Conservation (phyloP, 2,797 vertebrate genomes). For the Sparidentex hasta region DNA sequence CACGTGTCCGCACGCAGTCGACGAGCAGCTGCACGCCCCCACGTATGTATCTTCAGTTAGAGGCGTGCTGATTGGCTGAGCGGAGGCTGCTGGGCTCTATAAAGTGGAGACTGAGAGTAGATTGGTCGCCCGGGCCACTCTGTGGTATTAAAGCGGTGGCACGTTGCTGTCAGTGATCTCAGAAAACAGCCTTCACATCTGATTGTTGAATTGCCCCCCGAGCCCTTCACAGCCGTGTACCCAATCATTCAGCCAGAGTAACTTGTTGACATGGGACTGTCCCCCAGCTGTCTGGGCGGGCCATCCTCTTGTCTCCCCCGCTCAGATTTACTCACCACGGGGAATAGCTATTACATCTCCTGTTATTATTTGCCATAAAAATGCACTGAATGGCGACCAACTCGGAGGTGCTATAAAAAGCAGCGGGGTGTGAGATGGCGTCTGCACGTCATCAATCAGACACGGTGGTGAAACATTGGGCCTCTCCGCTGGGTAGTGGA, state of each 20-base stretch:
- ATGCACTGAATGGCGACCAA: conserved; percentile 75
- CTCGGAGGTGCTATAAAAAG: conserved; percentile 80
- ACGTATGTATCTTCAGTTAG: not conserved
- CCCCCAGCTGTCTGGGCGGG: conserved; percentile 75
- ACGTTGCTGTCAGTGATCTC: conserved; percentile 39
- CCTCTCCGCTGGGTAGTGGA: conserved; percentile 73
- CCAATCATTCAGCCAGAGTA: conserved; percentile 79
- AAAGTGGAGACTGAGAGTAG: conserved; percentile 3
- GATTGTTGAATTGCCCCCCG: conserved; percentile 46
- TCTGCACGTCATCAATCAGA: conserved; percentile 83
- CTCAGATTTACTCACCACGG: conserved; percentile 79
- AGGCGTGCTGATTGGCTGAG: conserved; percentile 4
- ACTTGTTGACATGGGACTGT: conserved; percentile 78
- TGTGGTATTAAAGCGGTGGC: conserved; percentile 39
- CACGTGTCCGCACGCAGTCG: not conserved
- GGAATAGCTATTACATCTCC: conserved; percentile 80
- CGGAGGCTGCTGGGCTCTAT: conserved; percentile 10
- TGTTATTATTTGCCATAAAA: conserved; percentile 87
- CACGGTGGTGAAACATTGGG: conserved; percentile 76
- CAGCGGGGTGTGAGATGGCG: conserved; percentile 80
- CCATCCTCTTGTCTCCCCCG: conserved; percentile 70
- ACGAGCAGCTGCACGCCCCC: not conserved
- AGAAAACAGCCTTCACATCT: conserved; percentile 52
- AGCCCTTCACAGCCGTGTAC: conserved; percentile 46
- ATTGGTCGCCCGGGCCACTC: conserved; percentile 24